Evolutionary conservation across 1,140 invertebrate genomes (phyloP), one percentile per base, ranked within the genome.

Genomic region (Limonius californicus): DNA sequence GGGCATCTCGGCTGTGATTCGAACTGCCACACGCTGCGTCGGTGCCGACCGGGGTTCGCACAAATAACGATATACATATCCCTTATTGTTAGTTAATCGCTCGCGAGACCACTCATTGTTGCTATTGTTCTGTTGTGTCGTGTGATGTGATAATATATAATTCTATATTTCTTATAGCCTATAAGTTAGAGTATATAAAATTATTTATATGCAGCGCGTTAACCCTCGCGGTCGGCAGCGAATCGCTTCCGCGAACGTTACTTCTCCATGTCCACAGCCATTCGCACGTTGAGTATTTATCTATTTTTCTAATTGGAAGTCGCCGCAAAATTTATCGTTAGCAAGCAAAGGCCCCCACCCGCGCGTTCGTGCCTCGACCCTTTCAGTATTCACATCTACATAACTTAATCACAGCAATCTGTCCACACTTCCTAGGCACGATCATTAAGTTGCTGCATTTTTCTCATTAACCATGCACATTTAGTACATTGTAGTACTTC

Each of bases 61-160:
- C 65, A 72, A 76, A 74, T 75, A 76, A 75, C 69, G 63, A 74
- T 68, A 76, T 76, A 76, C 74, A 76, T 76, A 76, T 76, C 74
- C 71, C 72, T 74, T 74, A 76, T 76, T 76, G 74, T 76, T 76
- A 75, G 71, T 76, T 76, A 75, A 70, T 50, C 45, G 45, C 16
- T 19, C 20, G 45, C 20, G 45, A 50, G 45, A 74, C 67, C 65
- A 69, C 71, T 65, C 64, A 70, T 76, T 74, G 73, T 76, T 75
- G 67, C 67, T 72, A 74, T 76, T 74, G 73, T 74, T 74, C 72
- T 75, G 72, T 76, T 74, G 71, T 71, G 65, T 72, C 71, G 69
- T 73, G 67, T 74, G 69, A 50, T 74, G 71, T 75, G 71, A 74
- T 72, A 50, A 70, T 70, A 72, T 72, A 74, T 76, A 32, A 76